A percentile compares a stretch with the other conserved stretches of the same genome.
Evolutionary conservation across 2,797 vertebrate species (phyloP).

Genomic region (Dromococcyx pavoninus): DNA sequence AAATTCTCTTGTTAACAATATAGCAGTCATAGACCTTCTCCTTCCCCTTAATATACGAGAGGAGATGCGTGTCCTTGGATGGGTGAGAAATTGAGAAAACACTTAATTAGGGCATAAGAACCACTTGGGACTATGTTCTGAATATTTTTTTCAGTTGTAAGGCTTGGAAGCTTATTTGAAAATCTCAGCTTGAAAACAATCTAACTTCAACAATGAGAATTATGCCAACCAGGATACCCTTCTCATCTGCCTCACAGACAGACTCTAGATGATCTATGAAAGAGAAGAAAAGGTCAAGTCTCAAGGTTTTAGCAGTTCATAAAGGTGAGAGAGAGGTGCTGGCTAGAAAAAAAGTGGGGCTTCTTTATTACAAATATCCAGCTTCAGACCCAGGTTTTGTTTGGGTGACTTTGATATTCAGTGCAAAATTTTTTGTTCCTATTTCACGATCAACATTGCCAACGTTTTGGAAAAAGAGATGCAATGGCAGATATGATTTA

Average conservation of each 20-base stretch:
- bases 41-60: neutral
- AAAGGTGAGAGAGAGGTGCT: neutral
- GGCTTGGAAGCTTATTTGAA: neutral
- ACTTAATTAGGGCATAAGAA: neutral
- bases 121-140: neutral
- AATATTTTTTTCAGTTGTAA: neutral
- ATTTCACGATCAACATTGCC: neutral
- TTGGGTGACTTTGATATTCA: neutral
- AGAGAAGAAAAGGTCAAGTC: neutral
- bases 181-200: neutral
- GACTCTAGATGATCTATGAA: neutral
- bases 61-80: neutral
- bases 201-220: neutral
- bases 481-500: neutral
- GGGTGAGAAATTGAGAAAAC: constrained; percentile 24
- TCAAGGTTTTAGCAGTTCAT: neutral
- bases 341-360: neutral
- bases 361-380: neutral
- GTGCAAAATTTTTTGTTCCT: neutral
- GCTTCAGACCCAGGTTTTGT: neutral
- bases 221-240: neutral
- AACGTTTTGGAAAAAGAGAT: neutral
- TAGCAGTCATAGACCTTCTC: neutral
- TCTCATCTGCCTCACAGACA: neutral
- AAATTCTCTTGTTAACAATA: constrained; percentile 40